Evolutionary conservation across 2,113 vertebrate species (phyloP), one percentile per base, ranked within the genome.

Genomic region (Mixornis gularis): DNA sequence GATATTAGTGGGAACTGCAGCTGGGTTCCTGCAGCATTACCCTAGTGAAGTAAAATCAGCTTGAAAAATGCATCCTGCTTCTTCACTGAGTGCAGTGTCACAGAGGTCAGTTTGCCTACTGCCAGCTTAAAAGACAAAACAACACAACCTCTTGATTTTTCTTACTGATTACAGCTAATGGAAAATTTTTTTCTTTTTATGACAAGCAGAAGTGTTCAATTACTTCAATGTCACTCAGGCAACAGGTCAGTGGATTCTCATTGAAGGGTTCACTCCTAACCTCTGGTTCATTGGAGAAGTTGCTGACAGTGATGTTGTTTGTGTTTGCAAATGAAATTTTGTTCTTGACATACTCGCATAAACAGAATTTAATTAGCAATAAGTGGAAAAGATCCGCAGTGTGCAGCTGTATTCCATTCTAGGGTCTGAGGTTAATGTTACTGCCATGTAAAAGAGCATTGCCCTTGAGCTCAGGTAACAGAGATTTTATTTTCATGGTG

Each of bases 221-320:
- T 53, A 40, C 76, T 46, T 48, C 51, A 4, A 48, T 40, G 17
- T 10, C 40, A 51, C 32, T 68, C 32, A 29, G 21, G 14, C 21
- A 71, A 38, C 1, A 6, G 10, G 4, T 56, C 73, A 52, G 22
- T 64, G 7, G 7, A 2, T 17, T 38, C 40, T 90, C 52, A 26
- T 6, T 56, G 44, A 77, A 62, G 5, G 1, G 8, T 25, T 89
- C 58, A 62, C 5, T 46, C 51, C 24, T 59, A 26, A 82, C 26
- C 22, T 73, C n/a, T 77, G 6, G 27, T 72, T 38, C 26, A 55
- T 4, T 12, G 24, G 10, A 22, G 65, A 51, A 66, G 10, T 21
- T 58, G 29, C 29, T 83, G 51, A 40, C 10, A 46, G 0, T 62
- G 22, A 43, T 43, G 22, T 58, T 0, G 0, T 13, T 17, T 53